phyloP scores from a whole-genome alignment of 2,113 vertebrate species.

The Oriolus oriolus region DNA sequence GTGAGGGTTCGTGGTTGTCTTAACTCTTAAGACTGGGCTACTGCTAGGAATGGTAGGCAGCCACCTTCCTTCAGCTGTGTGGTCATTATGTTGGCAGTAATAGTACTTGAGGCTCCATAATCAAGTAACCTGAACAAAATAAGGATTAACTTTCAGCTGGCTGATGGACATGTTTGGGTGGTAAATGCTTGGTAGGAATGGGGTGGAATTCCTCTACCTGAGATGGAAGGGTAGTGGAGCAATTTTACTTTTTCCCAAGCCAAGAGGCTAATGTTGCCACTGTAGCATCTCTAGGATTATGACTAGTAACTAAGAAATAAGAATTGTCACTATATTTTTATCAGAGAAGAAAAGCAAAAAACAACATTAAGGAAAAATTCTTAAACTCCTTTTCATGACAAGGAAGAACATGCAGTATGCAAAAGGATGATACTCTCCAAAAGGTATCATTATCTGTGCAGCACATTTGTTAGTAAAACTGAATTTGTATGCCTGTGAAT shows the following conservation, averaged over 20 bases:
- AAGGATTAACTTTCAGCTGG: not conserved
- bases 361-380: not conserved
- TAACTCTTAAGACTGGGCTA: not conserved
- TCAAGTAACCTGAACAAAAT: not conserved
- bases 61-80: not conserved
- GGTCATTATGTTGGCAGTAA: not conserved
- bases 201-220: not conserved
- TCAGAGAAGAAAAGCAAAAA: not conserved
- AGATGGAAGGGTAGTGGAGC: not conserved
- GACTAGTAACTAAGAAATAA: not conserved
- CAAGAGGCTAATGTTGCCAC: not conserved
- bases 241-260: not conserved
- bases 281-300: not conserved
- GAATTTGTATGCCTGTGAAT: not conserved
- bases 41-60: not conserved
- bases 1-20: not conserved
- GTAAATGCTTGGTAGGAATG: not conserved
- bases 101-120: not conserved
- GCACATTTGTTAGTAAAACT: not conserved
- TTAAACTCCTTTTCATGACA: not conserved
- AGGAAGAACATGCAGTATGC: rapidly evolving
- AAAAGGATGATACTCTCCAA: not conserved
- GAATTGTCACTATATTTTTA: not conserved
- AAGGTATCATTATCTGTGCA: not conserved
- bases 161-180: not conserved